These are phyloP conservation scores for Intellagama lesueurii DNA, from an alignment of 2,797 vertebrate species.

Conservation along the genomic window DNA sequence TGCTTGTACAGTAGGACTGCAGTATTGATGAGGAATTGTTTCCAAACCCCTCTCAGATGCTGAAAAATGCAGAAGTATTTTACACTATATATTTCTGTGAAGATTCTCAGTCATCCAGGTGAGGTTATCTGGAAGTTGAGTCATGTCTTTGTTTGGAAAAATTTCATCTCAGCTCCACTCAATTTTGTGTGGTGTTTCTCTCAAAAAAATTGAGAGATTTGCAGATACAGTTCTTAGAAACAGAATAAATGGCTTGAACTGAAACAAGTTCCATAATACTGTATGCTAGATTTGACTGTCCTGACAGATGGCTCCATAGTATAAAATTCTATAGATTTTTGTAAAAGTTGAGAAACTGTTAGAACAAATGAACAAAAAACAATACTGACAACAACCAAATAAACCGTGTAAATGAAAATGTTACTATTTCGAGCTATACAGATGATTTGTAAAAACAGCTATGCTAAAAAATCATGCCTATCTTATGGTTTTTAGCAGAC, in stretches of 20 bases:
- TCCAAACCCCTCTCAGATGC: no score
- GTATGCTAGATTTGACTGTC: neutral
- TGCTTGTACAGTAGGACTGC: neutral
- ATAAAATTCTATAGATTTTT: no score
- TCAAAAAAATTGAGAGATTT: neutral
- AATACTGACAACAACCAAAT: no score
- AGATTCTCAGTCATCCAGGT: no score
- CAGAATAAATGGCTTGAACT: neutral
- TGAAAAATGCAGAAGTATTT: no score
- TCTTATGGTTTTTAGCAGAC: neutral
- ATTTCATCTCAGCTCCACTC: neutral
- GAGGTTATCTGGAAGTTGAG: no score
- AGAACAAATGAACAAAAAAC: no score
- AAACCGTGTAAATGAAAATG: neutral
- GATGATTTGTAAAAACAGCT: neutral
- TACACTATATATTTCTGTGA: no score
- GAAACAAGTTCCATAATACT: neutral
- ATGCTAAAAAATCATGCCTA: neutral
- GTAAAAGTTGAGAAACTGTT: neutral
- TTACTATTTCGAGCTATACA: neutral
- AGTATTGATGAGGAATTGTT: no score
- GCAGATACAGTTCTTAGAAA: neutral
- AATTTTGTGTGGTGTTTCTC: conserved; percentile 5
- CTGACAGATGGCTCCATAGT: neutral
- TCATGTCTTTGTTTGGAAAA: neutral